Evolutionary conservation across 2,888 invertebrate species (phyloP).

Genomic region (Chloroclystis v-ata): DNA sequence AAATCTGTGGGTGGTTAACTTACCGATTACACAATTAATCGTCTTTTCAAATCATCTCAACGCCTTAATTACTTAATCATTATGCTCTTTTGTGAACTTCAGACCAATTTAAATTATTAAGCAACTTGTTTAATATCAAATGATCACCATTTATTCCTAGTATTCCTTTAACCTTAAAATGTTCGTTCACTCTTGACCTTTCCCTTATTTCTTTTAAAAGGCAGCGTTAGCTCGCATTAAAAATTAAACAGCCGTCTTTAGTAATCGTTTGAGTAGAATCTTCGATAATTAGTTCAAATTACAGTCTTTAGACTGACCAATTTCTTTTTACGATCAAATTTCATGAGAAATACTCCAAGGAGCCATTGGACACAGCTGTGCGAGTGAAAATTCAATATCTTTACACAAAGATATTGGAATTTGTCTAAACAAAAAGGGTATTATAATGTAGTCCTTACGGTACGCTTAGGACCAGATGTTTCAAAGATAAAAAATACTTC

Average conservation of each 20-base stretch:
- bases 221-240: not conserved
- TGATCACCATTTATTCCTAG: too few species aligned
- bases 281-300: not conserved
- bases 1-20: too few species aligned
- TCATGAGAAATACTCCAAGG: not conserved
- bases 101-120: too few species aligned
- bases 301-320: not conserved
- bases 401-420: conserved; percentile 8
- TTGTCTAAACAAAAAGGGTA: conserved; percentile 4
- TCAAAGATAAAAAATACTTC: conserved; percentile 5
- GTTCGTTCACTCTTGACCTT: not conserved
- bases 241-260: not conserved
- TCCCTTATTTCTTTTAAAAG: not conserved
- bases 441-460: conserved; percentile 9
- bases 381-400: conserved; percentile 15
- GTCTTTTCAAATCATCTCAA: too few species aligned
- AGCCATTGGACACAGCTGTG: conserved; percentile 1
- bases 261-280: not conserved
- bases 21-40: too few species aligned
- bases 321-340: not conserved
- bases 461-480: conserved; percentile 1
- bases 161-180: not conserved
- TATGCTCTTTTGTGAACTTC: too few species aligned
- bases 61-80: too few species aligned
- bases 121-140: too few species aligned